Evolutionary conservation across 1,140 invertebrate genomes (phyloP).

Genomic region (Leguminivora glycinivorella): DNA sequence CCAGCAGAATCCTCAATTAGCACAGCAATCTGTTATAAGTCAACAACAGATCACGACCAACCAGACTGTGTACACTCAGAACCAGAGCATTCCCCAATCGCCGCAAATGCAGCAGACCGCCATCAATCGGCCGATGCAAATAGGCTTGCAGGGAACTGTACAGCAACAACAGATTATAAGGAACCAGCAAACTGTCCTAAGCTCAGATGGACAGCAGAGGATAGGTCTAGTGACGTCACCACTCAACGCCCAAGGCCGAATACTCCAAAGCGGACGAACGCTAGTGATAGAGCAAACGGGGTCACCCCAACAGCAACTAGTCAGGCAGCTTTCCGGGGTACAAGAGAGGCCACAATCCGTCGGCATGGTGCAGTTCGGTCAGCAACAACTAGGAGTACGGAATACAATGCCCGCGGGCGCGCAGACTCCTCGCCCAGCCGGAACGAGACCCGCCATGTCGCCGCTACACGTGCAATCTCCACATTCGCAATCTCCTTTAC

Average conservation of each 20-base stretch:
- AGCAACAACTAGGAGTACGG: conserved; percentile 72
- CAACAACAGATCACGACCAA: conserved; percentile 71
- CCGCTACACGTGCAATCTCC: conserved; percentile 77
- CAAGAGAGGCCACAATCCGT: conserved; percentile 57
- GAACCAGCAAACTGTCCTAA: conserved; percentile 63
- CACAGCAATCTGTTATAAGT: conserved; percentile 65
- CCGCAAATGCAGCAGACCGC: conserved; percentile 59
- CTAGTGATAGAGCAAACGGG: conserved; percentile 68
- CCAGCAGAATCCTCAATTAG: conserved; percentile 70
- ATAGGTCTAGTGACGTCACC: conserved; percentile 69
- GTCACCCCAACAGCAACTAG: conserved; percentile 58
- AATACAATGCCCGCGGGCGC: conserved; percentile 63
- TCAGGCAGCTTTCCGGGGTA: conserved; percentile 56
- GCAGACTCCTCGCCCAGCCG: conserved; percentile 59
- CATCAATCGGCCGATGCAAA: conserved; percentile 66
- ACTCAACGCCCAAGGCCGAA: conserved; percentile 56
- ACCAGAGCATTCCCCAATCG: conserved; percentile 63
- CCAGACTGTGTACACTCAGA: conserved; percentile 66
- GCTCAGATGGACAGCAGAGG: conserved; percentile 64
- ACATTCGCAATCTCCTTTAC: conserved; percentile 73
- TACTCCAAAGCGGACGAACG: conserved; percentile 62
- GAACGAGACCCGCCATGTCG: conserved; percentile 61
- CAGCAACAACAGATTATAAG: conserved; percentile 68
- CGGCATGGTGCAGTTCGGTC: conserved; percentile 60
- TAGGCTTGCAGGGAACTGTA: conserved; percentile 58